phyloP scores from a whole-genome alignment of 2,113 vertebrate genomes.

The Eolophus roseicapilla region DNA sequence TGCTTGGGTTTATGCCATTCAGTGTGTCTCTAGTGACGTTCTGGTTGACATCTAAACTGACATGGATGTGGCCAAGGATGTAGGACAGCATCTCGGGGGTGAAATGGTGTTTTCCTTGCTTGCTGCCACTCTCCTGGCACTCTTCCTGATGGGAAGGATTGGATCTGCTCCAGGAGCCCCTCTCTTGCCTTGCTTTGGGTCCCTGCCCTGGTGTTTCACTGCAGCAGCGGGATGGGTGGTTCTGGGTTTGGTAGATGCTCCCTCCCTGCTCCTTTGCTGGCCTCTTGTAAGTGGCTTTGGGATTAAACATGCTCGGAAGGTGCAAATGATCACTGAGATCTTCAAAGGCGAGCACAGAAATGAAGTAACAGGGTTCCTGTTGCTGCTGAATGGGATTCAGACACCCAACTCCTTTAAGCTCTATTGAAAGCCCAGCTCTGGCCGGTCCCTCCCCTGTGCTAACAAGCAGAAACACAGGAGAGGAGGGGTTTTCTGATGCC shows the following conservation, averaged over 20 bases:
- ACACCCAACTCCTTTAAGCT: background rate
- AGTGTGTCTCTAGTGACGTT: fast-evolving
- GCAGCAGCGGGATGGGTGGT: background rate
- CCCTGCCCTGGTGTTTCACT: background rate
- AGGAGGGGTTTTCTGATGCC: background rate
- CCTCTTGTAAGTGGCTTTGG: background rate
- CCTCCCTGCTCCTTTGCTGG: fast-evolving
- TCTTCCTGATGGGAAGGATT: background rate
- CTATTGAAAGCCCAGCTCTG: background rate
- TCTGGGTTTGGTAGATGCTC: background rate
- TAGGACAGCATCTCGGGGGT: fast-evolving
- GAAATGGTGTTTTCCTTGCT: background rate
- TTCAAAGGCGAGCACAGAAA: background rate
- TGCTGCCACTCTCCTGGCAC: background rate
- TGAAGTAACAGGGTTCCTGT: background rate
- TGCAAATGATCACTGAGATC: background rate
- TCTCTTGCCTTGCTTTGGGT: background rate
- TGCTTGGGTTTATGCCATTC: background rate
- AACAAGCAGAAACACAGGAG: background rate
- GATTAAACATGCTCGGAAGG: background rate
- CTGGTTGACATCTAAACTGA: fast-evolving
- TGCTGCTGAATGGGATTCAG: conserved; percentile 22
- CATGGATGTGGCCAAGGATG: fast-evolving
- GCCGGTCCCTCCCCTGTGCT: background rate
- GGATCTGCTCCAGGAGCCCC: background rate